A percentile compares a stretch with the other conserved stretches of the same genome.
Conservation (phyloP, 2,797 vertebrate genomes). For the Acipenser transmontanus region DNA sequence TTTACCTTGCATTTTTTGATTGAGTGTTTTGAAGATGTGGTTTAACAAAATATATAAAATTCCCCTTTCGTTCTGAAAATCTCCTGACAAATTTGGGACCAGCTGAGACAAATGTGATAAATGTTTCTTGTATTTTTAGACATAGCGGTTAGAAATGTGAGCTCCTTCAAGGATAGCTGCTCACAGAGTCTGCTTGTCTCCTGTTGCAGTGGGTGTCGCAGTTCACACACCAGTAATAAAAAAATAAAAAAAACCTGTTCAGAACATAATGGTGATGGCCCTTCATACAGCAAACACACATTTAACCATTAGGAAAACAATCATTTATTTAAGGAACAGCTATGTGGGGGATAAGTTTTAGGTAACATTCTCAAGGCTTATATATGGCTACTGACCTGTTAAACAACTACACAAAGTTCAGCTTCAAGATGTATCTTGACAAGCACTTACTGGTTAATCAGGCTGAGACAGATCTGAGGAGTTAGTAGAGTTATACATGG, state of each 20-base stretch:
- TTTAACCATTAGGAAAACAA: background rate
- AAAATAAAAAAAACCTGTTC: background rate
- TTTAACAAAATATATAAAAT: background rate
- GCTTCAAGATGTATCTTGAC: too few species aligned
- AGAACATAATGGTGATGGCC: background rate
- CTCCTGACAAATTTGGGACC: conserved; percentile 30
- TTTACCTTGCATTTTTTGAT: too few species aligned
- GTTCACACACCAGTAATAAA: background rate
- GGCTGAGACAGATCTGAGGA: background rate
- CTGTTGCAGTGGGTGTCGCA: conserved; percentile 18
- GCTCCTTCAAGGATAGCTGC: conserved; percentile 30
- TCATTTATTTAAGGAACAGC: background rate
- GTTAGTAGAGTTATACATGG: background rate
- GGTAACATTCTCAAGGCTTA: too few species aligned
- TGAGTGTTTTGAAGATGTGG: too few species aligned
- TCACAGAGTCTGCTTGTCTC: conserved; percentile 16
- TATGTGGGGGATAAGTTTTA: too few species aligned
- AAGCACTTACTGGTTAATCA: background rate
- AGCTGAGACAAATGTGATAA: conserved; percentile 42
- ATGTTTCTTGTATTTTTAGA: conserved; percentile 59
- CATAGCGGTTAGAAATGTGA: conserved; percentile 49
- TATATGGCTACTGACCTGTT: too few species aligned
- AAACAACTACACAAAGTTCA: too few species aligned
- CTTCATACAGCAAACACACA: background rate
- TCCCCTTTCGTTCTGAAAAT: conserved; percentile 7